Conservation (phyloP, 37 sponge, comb jelly and placozoan species). For the Agelas oroides region DNA sequence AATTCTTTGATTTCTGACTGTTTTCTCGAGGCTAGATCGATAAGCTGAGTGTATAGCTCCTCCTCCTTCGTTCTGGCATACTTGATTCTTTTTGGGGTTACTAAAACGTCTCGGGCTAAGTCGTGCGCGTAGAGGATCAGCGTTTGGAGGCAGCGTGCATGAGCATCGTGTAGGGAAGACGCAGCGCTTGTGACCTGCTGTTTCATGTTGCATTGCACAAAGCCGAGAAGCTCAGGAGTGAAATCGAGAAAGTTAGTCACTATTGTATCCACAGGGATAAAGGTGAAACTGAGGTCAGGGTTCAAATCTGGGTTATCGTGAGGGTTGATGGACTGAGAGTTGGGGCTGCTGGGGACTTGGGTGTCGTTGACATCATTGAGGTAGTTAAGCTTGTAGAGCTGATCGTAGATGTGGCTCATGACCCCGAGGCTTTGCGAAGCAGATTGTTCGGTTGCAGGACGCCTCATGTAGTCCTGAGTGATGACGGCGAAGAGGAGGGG, state of each 20-base stretch:
- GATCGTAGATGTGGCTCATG: slow-evolving; percentile 45
- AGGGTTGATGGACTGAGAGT: slow-evolving; percentile 38
- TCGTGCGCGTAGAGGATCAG: too few relatives aligned
- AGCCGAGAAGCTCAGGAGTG: slow-evolving; percentile 51
- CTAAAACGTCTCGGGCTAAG: too few relatives aligned
- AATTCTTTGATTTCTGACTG: too few relatives aligned
- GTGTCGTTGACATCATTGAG: slow-evolving; percentile 24
- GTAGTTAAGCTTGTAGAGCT: slow-evolving; percentile 59
- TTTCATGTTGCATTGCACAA: too few relatives aligned
- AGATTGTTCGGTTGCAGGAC: not conserved
- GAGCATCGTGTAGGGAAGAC: too few relatives aligned
- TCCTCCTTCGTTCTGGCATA: too few relatives aligned
- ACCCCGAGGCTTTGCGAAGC: not conserved
- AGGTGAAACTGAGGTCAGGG: slow-evolving; percentile 63
- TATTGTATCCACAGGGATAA: slow-evolving; percentile 82
- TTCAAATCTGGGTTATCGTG: slow-evolving; percentile 73
- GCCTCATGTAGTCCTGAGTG: slow-evolving; percentile 39
- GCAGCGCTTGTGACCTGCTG: too few relatives aligned
- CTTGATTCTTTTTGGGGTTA: too few relatives aligned
- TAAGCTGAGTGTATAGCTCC: too few relatives aligned
- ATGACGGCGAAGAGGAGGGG: slow-evolving; percentile 63
- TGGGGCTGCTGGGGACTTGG: too few relatives aligned
- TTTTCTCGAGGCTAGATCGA: too few relatives aligned
- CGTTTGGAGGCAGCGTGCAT: too few relatives aligned
- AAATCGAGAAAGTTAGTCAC: slow-evolving; percentile 73